Evolutionary conservation across 2,797 vertebrate genomes (phyloP), one percentile per base, ranked within the genome.

Genomic region (Urophycis tenuis): DNA sequence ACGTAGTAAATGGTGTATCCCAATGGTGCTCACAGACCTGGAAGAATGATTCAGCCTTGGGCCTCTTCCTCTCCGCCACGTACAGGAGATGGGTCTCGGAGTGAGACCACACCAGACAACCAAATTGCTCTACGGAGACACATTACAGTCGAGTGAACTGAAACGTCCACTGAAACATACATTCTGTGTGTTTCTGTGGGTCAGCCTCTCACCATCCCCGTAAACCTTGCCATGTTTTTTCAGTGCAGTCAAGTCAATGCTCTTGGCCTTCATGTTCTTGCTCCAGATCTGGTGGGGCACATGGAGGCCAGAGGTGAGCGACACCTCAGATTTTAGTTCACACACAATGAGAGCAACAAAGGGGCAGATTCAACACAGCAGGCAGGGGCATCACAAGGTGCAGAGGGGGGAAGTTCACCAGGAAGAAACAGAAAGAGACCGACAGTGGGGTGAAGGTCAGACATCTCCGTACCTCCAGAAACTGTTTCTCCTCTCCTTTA

Each of bases 11-110:
- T 5, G 67, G 30, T 70, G 67, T 70, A 32, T 9, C 29, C n/a
- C 22, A 60, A 49, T 9, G 67, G 25, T 70, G 30, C 29, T 76
- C 75, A 85, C 85, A 76, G 4, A 94, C 93, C 93, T 94, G 94
- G 84, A 99, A 99, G 87, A 95, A 99, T 29, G 96, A 97, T 86
- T 97, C 95, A 0, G 94, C 82, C 89, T 98, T 97, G 45, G 95
- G 95, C 73, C 93, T 94, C 85, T 97, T 98, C 91, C 93, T 96
- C 88, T 99, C 98, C 10, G 98, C 97, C 89, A 99, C 95, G 9
- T 99, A 99, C 74, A 99, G 85, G 74, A 99, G 94, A 83, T 98
- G 98, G 29, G 96, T 96, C 91, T 99, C 96, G 0, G 97, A 99
- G 88, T 98, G 95, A 0, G 98, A 99, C 98, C 98, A 99, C 78